Base-by-base conservation (phyloP, 2,888 invertebrate species). In the Amaurobius ferox region DNA sequence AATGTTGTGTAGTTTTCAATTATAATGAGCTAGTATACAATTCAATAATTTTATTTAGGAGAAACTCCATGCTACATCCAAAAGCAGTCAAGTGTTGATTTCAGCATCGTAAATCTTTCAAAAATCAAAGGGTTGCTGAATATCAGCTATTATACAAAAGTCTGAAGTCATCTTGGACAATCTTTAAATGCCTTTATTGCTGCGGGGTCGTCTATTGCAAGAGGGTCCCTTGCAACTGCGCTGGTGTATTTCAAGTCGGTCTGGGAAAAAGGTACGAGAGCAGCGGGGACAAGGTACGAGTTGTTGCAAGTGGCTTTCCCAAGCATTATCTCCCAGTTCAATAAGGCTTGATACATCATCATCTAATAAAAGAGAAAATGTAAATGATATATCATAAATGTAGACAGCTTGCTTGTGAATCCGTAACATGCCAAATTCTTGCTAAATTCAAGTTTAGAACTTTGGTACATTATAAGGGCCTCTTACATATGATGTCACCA, bases 241-340 rank as follows among this genome's bases (percentile, higher is more conserved):
- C 89, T 94, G 93, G 90, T 95, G 94, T 0, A 94, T 93, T 23
- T 92, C 90, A n/a, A 95, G 91, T 40, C 95, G 92, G 89, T 95
- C 94, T 0, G 95, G 94, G 88, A 93, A 92, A 91, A 95, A 95
- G 30, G 94, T 94, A 66, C 95, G 92, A 11, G 94, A 94, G 90
- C 95, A 95, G 89, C 93, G 93, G 67, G 92, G 92, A 89, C 95
- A 95, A 0, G 94, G 93, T 29, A 94, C 91, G 89, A 95, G 91
- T 87, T 93, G 93, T 2, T 81, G 80, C 7, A 94, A 91, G 87
- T 93, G 92, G 40, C 92, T 92, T 88, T 93, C 92, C 93, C 94
- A 94, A 9, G 92, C 92, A 7, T 92, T 93, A 80, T 93, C 93
- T 87, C 92, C 92, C 29, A 90, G 90, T 16, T 91, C 91, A 62